Percentiles rank a stretch among this genome's conserved stretches.
Evolutionary conservation across 2,797 vertebrate genomes (phyloP).

Genomic region (Sebastes kiyomatsui): DNA sequence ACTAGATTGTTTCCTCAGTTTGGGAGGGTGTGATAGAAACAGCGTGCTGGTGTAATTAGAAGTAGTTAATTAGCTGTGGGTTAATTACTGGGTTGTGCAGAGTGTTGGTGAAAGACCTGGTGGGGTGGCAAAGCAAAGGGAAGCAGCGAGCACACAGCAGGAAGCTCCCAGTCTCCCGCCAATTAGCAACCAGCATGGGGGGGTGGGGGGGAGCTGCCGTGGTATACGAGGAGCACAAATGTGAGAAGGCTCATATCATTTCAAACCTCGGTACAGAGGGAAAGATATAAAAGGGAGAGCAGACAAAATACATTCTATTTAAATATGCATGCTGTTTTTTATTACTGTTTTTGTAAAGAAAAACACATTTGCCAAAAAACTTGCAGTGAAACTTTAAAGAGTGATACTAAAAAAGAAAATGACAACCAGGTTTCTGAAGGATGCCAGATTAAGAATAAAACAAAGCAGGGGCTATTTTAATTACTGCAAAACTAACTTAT

Average conservation of each 20-base stretch:
- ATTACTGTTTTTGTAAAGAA: slow-evolving; percentile 42
- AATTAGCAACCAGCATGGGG: slow-evolving; percentile 83
- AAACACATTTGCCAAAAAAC: slow-evolving; percentile 49
- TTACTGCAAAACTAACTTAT: slow-evolving; percentile 45
- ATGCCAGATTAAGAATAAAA: slow-evolving; percentile 37
- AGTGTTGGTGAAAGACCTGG: slow-evolving; percentile 78
- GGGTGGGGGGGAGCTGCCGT: slow-evolving; percentile 62
- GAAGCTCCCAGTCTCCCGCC: slow-evolving; percentile 85
- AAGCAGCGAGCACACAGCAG: slow-evolving; percentile 83
- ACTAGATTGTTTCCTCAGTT: slow-evolving; percentile 83
- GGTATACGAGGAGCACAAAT: slow-evolving; percentile 84
- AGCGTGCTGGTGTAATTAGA: slow-evolving; percentile 94
- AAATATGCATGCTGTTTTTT: slow-evolving; percentile 56
- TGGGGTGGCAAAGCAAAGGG: slow-evolving; percentile 80
- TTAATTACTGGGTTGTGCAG: slow-evolving; percentile 95
- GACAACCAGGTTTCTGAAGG: slow-evolving; percentile 22
- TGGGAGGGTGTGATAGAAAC: slow-evolving; percentile 91
- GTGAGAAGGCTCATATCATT: slow-evolving; percentile 70
- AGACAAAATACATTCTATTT: slow-evolving; percentile 54
- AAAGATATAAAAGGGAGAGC: slow-evolving; percentile 33
- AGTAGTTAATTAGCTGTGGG: slow-evolving; percentile 99
- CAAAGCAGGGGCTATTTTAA: slow-evolving; percentile 42
- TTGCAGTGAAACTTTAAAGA: slow-evolving; percentile 31
- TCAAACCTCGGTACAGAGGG: slow-evolving; percentile 40
- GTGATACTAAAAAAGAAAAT: slow-evolving; percentile 30